Base-by-base conservation (phyloP, 1,140 invertebrate species). In the Drosophila micromelanica region DNA sequence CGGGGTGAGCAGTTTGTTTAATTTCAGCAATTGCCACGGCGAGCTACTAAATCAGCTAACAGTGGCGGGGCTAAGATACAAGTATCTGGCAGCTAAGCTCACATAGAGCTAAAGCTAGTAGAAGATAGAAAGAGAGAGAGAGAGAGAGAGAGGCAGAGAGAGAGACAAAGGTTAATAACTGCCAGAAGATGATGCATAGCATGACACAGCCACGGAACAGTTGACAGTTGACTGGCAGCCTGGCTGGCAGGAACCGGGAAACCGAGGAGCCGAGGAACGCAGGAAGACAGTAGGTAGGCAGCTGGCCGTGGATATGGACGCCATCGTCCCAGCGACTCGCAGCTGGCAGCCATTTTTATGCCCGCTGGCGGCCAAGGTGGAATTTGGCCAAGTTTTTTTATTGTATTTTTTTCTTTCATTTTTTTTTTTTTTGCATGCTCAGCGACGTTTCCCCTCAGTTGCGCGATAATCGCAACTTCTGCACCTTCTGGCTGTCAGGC, bases 141-240 rank as follows among this genome's bases (percentile, higher is more conserved):
- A 9, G 23, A 32, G 30, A 45, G 17, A 11, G 54, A n/a, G 73
- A 9, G 27, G 6, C 35, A 38, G 54, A 17, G 35, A 20, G 62
- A 13, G 8, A 42, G 70, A 73, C 82, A 87, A 87, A 87, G 84
- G 84, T 87, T 87, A 87, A 87, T 87, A 87, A 87, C 84, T 87
- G 84, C 84, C 84, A 87, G 79, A 87, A 87, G 84, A 87, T 87
- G 82, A 87, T 87, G 84, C 82, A 87, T 89, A 82, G 82, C 82
- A 87, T 87, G 82, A 82, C 82, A 69, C 75, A 62, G 82, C 55
- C 78, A 73, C 67, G 62, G 65, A 78, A 52, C 79, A 72, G 76
- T 84, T 89, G 84, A 89, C 84, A 89, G 86, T 85, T 89, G 86
- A 89, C 85, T 82, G 84, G 85, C 84, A 60, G 46, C 45, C 37